Conservation (phyloP, 2,797 vertebrate species). For the Pseudocheirus occidentalis region DNA sequence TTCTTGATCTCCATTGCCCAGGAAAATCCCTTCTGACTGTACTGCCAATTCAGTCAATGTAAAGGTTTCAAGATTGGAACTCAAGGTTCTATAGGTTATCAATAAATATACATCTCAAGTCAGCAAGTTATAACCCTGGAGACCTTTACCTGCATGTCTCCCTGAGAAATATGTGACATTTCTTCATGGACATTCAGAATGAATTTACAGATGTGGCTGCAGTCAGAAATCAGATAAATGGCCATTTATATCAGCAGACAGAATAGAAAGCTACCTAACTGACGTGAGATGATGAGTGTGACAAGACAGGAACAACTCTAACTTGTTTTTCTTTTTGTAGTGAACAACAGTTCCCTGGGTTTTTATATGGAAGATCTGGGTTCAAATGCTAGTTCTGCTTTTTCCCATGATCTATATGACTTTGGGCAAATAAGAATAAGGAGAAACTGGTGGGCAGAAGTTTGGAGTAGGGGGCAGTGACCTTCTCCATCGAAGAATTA, state of each 20-base stretch:
- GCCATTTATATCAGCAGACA: neutral
- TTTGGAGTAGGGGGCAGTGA: neutral
- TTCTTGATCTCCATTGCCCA: constrained; percentile 3
- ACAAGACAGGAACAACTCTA: neutral
- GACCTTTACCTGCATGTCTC: neutral
- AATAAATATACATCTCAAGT: constrained; percentile 38
- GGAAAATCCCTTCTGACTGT: constrained; percentile 12
- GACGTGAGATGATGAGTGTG: neutral
- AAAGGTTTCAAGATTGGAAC: neutral
- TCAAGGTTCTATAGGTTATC: neutral
- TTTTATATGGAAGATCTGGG: neutral
- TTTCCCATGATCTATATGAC: neutral
- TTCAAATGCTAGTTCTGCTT: neutral
- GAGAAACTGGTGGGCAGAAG: neutral
- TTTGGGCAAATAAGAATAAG: neutral
- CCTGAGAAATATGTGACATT: neutral
- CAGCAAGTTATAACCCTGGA: neutral
- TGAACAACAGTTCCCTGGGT: neutral
- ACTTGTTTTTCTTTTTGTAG: neutral
- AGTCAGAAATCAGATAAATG: neutral
- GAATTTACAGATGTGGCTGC: neutral
- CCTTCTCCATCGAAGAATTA: neutral
- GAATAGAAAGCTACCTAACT: neutral
- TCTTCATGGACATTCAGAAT: neutral
- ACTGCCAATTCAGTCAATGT: neutral